Evolutionary conservation across 2,113 vertebrate species (phyloP).

Genomic region (Struthio camelus): DNA sequence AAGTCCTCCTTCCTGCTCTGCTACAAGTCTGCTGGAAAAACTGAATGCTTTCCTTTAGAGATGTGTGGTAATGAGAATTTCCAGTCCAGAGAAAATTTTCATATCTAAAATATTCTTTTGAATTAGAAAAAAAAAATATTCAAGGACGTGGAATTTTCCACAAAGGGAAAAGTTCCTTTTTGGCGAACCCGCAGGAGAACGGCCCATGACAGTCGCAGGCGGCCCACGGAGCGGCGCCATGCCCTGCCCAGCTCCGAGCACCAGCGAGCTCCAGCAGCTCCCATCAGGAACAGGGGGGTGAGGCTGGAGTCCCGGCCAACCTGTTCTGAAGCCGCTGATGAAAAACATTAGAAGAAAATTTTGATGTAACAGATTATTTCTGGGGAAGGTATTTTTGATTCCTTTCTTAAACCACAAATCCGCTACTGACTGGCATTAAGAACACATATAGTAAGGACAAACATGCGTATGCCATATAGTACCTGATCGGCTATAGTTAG

Average conservation of each 20-base stretch:
- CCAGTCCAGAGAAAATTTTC: not conserved
- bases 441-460: not conserved
- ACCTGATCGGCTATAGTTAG: not conserved
- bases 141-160: not conserved
- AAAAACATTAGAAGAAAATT: not conserved
- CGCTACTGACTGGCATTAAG: not conserved
- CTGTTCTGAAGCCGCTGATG: not conserved
- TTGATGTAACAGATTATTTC: not conserved
- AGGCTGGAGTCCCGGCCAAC: not conserved
- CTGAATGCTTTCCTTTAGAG: not conserved
- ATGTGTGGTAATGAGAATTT: not conserved
- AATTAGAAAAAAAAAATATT: not conserved
- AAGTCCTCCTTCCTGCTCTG: not conserved
- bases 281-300: accelerated
- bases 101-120: not conserved
- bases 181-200: not conserved
- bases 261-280: not conserved
- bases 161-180: not conserved
- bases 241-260: not conserved
- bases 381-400: not conserved
- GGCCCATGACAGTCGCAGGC: not conserved
- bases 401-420: not conserved
- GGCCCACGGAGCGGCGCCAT: accelerated
- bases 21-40: not conserved
- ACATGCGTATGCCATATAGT: not conserved